These are phyloP conservation scores for Trypoxylon attenuatum DNA, from an alignment of 2,888 invertebrate species.

Conservation along the genomic window DNA sequence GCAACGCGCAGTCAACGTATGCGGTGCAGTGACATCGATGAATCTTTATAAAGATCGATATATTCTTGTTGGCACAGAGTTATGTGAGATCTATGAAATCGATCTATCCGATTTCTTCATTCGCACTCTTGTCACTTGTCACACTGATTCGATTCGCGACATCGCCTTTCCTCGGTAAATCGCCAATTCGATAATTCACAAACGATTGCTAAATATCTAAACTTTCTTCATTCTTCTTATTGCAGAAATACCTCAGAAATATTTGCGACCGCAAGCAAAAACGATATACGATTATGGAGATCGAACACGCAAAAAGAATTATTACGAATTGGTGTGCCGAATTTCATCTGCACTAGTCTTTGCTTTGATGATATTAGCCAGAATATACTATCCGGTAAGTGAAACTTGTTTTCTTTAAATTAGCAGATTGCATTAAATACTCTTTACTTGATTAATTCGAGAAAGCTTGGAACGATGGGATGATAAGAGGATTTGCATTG, in stretches of 20 bases:
- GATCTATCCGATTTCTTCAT: slow-evolving; percentile 81
- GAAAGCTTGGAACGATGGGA: slow-evolving; percentile 87
- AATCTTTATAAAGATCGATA: slow-evolving; percentile 78
- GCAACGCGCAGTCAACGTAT: slow-evolving; percentile 78
- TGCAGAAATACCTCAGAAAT: slow-evolving; percentile 86
- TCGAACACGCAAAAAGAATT: slow-evolving; percentile 85
- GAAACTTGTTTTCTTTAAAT: neutral
- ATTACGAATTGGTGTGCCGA: slow-evolving; percentile 88
- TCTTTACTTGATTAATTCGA: neutral
- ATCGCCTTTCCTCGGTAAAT: slow-evolving; percentile 88
- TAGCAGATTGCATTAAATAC: neutral
- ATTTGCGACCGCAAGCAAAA: slow-evolving; percentile 90
- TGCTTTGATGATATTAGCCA: slow-evolving; percentile 87
- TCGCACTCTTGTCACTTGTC: slow-evolving; percentile 87
- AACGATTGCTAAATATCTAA: too few relatives aligned
- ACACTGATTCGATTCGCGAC: slow-evolving; percentile 86
- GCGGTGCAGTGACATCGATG: slow-evolving; percentile 85
- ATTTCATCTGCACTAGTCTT: slow-evolving; percentile 88
- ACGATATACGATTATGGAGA: slow-evolving; percentile 92
- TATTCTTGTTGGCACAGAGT: slow-evolving; percentile 85
- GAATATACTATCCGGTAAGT: slow-evolving; percentile 83
- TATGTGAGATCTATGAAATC: slow-evolving; percentile 88
- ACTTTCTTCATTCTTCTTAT: too few relatives aligned
- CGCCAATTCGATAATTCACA: neutral
- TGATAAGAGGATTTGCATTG: slow-evolving; percentile 88